Percentiles rank a stretch among this genome's conserved stretches.
Conservation (phyloP, 2,797 vertebrate species). For the Cossypha niveicapilla region DNA sequence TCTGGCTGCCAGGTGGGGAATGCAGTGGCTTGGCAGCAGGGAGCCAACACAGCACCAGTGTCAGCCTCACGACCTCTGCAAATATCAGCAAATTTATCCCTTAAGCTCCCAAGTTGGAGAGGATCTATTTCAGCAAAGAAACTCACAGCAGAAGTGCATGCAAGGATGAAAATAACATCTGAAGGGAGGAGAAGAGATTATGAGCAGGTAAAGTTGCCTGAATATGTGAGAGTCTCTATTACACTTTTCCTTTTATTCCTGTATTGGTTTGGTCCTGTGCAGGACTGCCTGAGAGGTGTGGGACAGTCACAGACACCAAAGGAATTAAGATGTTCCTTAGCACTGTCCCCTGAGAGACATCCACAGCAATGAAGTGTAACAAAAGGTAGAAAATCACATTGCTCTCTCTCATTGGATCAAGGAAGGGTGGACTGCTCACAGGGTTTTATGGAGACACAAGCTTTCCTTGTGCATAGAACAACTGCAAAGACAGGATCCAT, state of each 20-base stretch:
- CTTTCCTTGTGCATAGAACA: neutral
- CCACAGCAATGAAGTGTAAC: neutral
- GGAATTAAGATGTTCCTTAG: neutral
- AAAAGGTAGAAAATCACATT: neutral
- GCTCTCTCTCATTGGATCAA: accelerated
- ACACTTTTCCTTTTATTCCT: neutral
- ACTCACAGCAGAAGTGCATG: neutral
- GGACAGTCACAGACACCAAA: neutral
- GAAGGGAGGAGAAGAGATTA: neutral
- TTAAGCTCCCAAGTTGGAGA: neutral
- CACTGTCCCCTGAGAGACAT: neutral
- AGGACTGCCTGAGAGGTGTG: neutral
- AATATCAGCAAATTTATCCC: neutral
- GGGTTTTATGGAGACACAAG: accelerated
- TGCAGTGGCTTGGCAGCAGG: neutral
- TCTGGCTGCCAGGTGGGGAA: neutral
- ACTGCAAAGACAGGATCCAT: neutral
- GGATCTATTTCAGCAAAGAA: neutral
- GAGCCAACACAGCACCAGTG: neutral
- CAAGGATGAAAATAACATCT: neutral
- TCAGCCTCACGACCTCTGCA: accelerated
- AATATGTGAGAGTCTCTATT: neutral
- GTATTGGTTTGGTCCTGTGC: neutral
- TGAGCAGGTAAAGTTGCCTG: neutral
- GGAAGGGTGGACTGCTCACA: neutral